phyloP scores from a whole-genome alignment of 2,113 vertebrate genomes.

The Chaetorhynchus papuensis region DNA sequence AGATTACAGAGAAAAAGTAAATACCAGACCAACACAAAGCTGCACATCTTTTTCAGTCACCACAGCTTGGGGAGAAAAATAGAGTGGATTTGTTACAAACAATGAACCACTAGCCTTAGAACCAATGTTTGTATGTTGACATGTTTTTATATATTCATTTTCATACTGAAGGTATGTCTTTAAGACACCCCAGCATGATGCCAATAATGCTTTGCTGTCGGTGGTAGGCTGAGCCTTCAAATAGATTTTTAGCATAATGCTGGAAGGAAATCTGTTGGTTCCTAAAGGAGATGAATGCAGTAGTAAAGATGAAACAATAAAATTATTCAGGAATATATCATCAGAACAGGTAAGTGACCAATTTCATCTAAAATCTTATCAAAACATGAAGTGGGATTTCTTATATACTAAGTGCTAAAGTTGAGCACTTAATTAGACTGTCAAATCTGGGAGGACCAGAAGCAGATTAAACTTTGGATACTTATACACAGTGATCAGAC shows the following conservation, averaged over 20 bases:
- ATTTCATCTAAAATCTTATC: slow-evolving; percentile 19
- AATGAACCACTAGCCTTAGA: background rate
- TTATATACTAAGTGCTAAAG: slow-evolving; percentile 17
- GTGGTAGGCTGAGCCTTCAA: background rate
- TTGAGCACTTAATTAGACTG: slow-evolving; percentile 57
- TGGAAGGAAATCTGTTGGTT: background rate
- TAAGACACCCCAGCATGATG: background rate
- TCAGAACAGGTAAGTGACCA: background rate
- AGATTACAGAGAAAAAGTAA: background rate
- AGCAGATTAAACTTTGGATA: slow-evolving; percentile 54
- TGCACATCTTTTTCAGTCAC: background rate
- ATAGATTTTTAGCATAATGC: background rate
- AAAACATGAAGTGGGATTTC: slow-evolving; percentile 5
- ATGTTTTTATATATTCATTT: background rate
- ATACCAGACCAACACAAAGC: background rate
- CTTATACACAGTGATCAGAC: slow-evolving; percentile 8
- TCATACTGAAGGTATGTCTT: background rate
- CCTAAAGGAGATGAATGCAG: background rate
- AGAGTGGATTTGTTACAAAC: background rate
- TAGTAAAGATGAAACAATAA: background rate
- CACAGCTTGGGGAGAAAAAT: background rate
- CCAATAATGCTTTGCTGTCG: background rate
- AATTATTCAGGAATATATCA: background rate
- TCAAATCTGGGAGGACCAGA: slow-evolving; percentile 45
- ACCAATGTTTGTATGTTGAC: background rate